phyloP scores from a whole-genome alignment of 1,140 invertebrate species.

The Drosophila trapezifrons region DNA sequence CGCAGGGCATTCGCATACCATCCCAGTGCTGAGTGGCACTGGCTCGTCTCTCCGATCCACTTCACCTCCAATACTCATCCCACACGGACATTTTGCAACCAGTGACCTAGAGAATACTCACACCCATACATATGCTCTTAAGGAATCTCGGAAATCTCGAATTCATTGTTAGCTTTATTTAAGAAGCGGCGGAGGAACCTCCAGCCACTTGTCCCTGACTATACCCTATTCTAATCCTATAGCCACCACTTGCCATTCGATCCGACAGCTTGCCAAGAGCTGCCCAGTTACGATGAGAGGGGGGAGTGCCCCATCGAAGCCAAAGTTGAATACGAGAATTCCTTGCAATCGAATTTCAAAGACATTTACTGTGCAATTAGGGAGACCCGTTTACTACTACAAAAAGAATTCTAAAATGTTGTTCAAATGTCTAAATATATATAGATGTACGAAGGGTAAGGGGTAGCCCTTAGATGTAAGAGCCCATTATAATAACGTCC shows the following conservation, averaged over 20 bases:
- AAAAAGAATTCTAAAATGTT: conserved; percentile 66
- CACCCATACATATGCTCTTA: conserved; percentile 63
- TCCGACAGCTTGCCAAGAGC: conserved; percentile 60
- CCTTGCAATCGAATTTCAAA: conserved; percentile 69
- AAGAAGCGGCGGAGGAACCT: conserved; percentile 20
- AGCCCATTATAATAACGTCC: conserved; percentile 24
- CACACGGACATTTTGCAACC: conserved; percentile 68
- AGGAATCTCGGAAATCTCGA: conserved; percentile 70
- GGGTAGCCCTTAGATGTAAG: conserved; percentile 66
- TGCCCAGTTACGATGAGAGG: conserved; percentile 25
- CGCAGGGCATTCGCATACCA: conserved; percentile 96
- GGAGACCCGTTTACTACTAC: conserved; percentile 38
- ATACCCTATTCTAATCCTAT: conserved; percentile 40
- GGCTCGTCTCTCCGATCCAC: background rate
- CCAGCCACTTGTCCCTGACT: conserved; percentile 26
- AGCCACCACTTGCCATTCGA: conserved; percentile 49
- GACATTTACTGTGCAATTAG: conserved; percentile 66
- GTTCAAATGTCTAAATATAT: conserved; percentile 63
- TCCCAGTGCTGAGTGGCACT: conserved; percentile 80
- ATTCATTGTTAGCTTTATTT: conserved; percentile 69
- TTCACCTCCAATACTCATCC: conserved; percentile 3
- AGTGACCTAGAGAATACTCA: conserved; percentile 81
- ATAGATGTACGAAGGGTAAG: conserved; percentile 12
- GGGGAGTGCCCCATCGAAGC: conserved; percentile 42
- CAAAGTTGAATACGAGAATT: conserved; percentile 71